Evolutionary conservation across 2,888 invertebrate genomes (phyloP), one percentile per base, ranked within the genome.

Genomic region (Cabera pusaria): DNA sequence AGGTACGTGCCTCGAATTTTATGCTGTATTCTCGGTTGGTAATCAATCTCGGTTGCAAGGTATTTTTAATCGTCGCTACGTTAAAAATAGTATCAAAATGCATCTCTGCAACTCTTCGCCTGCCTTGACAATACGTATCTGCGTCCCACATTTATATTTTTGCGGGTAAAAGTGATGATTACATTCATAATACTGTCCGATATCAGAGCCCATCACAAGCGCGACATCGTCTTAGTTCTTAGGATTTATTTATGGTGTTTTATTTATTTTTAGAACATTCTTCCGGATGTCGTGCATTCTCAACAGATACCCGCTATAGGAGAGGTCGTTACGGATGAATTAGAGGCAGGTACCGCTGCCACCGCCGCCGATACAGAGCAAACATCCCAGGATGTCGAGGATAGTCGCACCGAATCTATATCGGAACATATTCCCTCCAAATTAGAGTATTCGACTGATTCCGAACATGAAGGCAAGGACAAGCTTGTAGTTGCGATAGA

Each of bases 271-370:
- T 88, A 88, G 87, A 85, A 78, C 59, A 69, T 81, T 77, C 87
- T 88, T 80, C 87, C 87, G 87, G 87, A 88, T 81, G 86, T 88
- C 72, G 87, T 87, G 64, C 80, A 88, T 83, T 82, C 81, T 64
- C 85, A 87, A 78, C 85, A 81, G 74, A 80, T 81, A 68, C 64
- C 71, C 62, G 62, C 74, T 54, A 46, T 70, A 65, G 83, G 59
- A 61, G 64, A 62, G 54, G 70, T 57, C 47, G 64, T 61, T 57
- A 63, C 61, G 23, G 60, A 60, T 38, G 72, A 68, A 53, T 59
- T 62, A 44, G 69, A 64, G 37, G 44, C 64, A 36, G 64, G 56
- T 58, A 56, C 45, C 50, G 66, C 66, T 28, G 49, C 64, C 7
- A 64, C 54, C 40, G 50, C 64, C 7, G 63, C 54, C 41, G 66